Evolutionary conservation across 2,797 vertebrate species (phyloP), one percentile per base, ranked within the genome.

Genomic region (Enteromius argenteus): DNA sequence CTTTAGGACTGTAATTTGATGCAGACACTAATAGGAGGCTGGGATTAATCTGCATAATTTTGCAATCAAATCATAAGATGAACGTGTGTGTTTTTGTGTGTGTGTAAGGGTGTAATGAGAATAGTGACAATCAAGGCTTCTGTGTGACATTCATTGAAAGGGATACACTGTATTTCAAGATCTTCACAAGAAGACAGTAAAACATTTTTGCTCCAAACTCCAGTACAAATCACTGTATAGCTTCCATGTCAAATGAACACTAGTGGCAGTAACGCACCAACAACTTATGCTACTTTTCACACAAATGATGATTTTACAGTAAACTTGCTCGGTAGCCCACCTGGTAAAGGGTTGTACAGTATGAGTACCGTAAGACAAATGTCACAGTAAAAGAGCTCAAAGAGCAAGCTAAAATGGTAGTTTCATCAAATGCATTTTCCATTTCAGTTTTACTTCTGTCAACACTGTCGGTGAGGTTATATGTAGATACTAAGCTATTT

Each of bases 1-100:
- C 91, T 91, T 89, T 86, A 86, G 91, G 90, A 86, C 88, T 92
- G 92, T 93, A 93, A 93, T 92, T 92, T 86, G 58, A 88, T 88
- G 90, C 89, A 89, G 87, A 91, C 93, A 91, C 83, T 91, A 91
- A 91, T 92, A 85, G 37, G 15, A 69, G 62, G 77, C 14, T 62
- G n/a, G 56, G 71, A 86, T 86, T 80, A 84, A 86, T 86, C 71
- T 75, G 62, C 77, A 84, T 84, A 83, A 83, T 67, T 83, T 44
- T 74, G 60, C 67, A 58, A 79, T 83, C 58, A 67, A 74, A 80
- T 83, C 72, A 83, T 75, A 83, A 76, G 17, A 83, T 14, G 73
- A 32, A 73, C 21, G 14, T 69, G 32, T 49, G 49, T 58, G 77
- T 67, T 13, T 49, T 4, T 3, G 51, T 21, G 46, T n/a, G 15